phyloP scores from a whole-genome alignment of 2,113 vertebrate species.

The Callorhinus ursinus region DNA sequence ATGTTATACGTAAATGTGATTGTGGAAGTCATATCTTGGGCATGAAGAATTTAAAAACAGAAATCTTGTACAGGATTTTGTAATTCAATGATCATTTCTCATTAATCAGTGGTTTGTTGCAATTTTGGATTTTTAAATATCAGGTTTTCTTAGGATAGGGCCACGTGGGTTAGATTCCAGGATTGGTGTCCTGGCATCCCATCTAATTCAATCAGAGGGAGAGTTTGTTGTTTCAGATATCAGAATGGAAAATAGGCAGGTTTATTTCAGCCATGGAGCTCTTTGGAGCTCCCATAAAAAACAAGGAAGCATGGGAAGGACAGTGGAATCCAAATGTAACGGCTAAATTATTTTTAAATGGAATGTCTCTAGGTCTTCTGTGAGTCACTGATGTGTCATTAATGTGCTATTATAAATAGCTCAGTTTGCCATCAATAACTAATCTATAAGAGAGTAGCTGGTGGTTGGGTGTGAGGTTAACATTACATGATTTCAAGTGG shows the following conservation, averaged over 20 bases:
- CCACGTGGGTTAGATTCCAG: background rate
- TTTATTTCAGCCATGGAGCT: background rate
- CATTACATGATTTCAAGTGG: background rate
- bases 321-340: background rate
- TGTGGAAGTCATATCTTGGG: background rate
- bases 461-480: background rate
- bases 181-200: background rate
- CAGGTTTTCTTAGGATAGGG: conserved; percentile 36
- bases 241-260: no score
- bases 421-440: conserved; percentile 38
- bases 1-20: background rate
- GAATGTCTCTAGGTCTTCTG: conserved; percentile 16
- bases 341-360: conserved; percentile 49
- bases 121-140: conserved; percentile 40
- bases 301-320: background rate
- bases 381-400: conserved; percentile 38
- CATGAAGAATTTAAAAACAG: background rate
- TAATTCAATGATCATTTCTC: background rate
- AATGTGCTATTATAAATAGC: conserved; percentile 61
- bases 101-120: background rate
- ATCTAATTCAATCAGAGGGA: background rate
- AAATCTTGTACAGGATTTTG: conserved; percentile 6
- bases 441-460: conserved; percentile 6
- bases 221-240: background rate
- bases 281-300: background rate